Conservation (phyloP, 2,888 invertebrate genomes). For the Caradrina clavipalpis region DNA sequence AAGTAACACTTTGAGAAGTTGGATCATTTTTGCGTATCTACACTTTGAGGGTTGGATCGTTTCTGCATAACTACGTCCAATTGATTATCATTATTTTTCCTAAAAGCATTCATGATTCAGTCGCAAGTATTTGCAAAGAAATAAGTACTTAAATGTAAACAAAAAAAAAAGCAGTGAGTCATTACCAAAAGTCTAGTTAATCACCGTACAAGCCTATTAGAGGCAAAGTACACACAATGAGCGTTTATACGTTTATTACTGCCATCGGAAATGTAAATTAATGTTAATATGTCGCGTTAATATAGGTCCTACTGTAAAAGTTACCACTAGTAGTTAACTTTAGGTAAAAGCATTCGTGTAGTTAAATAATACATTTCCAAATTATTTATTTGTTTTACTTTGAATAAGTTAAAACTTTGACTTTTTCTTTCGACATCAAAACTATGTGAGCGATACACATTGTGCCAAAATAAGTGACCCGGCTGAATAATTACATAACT, state of each 20-base stretch:
- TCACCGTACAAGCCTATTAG: constrained; percentile 51
- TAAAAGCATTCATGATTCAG: not conserved
- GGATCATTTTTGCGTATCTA: too few species aligned
- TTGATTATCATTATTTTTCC: not conserved
- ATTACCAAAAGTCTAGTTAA: constrained; percentile 35
- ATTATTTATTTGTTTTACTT: constrained; percentile 31
- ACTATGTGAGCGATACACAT: constrained; percentile 4
- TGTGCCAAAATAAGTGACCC: constrained; percentile 13
- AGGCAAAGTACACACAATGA: constrained; percentile 57
- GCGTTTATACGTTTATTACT: constrained; percentile 72
- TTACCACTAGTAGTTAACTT: constrained; percentile 35
- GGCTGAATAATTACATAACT: constrained; percentile 24
- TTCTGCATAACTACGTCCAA: too few species aligned
- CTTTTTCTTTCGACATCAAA: not conserved
- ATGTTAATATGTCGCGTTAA: constrained; percentile 81
- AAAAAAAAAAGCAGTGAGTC: constrained; percentile 3
- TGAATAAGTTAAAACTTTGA: not conserved
- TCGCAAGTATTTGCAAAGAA: not conserved
- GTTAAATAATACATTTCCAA: constrained; percentile 5
- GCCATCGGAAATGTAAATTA: constrained; percentile 83
- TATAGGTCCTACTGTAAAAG: constrained; percentile 75
- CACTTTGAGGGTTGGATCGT: too few species aligned
- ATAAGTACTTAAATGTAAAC: not conserved
- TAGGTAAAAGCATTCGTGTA: constrained; percentile 42
- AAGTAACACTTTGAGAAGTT: too few species aligned